Evolutionary conservation across 2,113 vertebrate genomes (phyloP), one percentile per base, ranked within the genome.

Genomic region (Syrmaticus mikado): DNA sequence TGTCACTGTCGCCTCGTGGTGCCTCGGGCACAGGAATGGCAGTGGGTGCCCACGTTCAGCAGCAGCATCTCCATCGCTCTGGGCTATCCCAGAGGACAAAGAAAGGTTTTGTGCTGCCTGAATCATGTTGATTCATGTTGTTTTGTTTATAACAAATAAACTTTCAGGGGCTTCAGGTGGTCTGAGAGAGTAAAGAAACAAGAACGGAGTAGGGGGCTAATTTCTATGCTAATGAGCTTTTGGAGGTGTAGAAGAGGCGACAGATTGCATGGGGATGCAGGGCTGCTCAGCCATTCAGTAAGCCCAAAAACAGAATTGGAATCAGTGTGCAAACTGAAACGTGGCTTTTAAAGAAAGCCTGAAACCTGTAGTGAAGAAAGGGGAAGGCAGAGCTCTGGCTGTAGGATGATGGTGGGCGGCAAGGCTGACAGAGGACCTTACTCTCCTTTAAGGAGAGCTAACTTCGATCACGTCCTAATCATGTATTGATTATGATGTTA

Each of bases 1-100:
- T 94, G 94, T 93, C 96, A 92, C 94, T 95, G 90, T 95, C 45
- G 90, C 55, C 22, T 92, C 82, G 11, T 7, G 73, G 75, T 70
- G 14, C 68, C 5, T 11, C 7, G 14, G 8, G 45, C 3, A 3
- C 48, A 0, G 8, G 50, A 30, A 1, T 0, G n/a, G 12, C 73
- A 12, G 11, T 15, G 74, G 90, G 30, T 18, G 30, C 65, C 68
- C 2, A 60, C 0, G 3, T 46, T 2, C 27, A 8, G 2, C 41
- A 0, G 4, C 21, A 12, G 36, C 61, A 64, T 25, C 60, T 61
- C 34, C 60, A 2, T 40, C 36, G 43, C 68, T 1, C 65, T 14
- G 2, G 40, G 38, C 8, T 3, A 1, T 8, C 27, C 48, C 3
- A 0, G 17, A 11, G 30, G 3, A 11, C 21, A 52, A 7, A 0